A percentile compares a stretch with the other conserved stretches of the same genome.
Conservation (phyloP, 2,888 invertebrate genomes). For the Chrysodeixis includens region DNA sequence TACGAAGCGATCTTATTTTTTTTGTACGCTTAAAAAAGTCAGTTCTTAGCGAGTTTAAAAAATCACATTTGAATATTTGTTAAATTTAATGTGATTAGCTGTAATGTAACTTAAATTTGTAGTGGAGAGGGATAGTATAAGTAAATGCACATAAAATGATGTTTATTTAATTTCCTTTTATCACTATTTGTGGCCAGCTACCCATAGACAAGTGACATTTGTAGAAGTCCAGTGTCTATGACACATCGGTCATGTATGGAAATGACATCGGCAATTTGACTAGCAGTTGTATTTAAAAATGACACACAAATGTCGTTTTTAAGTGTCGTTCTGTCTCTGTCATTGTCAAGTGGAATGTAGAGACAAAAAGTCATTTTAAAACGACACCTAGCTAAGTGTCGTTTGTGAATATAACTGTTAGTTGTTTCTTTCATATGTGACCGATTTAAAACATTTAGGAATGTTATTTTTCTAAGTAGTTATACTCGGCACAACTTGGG, state of each 20-base stretch:
- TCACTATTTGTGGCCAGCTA: slow-evolving; percentile 24
- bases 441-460: too few species aligned
- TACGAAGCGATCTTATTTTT: slow-evolving; percentile 62
- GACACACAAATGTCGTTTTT: too few species aligned
- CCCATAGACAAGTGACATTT: too few species aligned
- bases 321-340: slow-evolving; percentile 6
- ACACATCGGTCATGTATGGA: too few species aligned
- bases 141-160: slow-evolving; percentile 14
- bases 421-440: too few species aligned
- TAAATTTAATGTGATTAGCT: slow-evolving; percentile 81
- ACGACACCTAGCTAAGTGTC: too few species aligned
- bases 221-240: too few species aligned
- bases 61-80: slow-evolving; percentile 85
- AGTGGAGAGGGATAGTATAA: slow-evolving; percentile 25
- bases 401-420: too few species aligned
- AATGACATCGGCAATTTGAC: too few species aligned
- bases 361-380: too few species aligned
- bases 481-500: slow-evolving; percentile 32
- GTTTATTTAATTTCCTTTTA: slow-evolving; percentile 17
- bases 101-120: slow-evolving; percentile 46
- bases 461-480: background rate
- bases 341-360: too few species aligned
- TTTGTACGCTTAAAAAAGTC: slow-evolving; percentile 69
- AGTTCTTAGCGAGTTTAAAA: slow-evolving; percentile 69
- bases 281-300: too few species aligned